Evolutionary conservation across 2,888 invertebrate species (phyloP), one percentile per base, ranked within the genome.

Genomic region (Sarcophaga variegata): DNA sequence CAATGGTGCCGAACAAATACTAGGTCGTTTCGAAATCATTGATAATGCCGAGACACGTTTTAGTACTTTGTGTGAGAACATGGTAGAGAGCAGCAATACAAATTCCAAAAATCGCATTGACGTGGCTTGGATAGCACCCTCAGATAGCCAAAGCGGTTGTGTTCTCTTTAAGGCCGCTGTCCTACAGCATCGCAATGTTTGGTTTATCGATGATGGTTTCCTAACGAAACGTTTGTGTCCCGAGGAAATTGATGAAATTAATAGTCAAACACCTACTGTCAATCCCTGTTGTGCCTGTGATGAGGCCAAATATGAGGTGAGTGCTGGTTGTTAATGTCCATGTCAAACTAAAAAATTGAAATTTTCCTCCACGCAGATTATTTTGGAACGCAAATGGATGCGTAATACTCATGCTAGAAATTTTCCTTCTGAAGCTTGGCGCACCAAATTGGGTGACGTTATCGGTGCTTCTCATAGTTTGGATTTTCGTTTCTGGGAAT

Each of bases 261-360:
- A 96, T 81, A 94, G 95, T 37, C 95, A 95, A 89, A 96, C 96
- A 2, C 95, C 95, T 14, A 94, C 96, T 0, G 93, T 96, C 0
- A 95, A 96, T 87, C 96, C 95, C 2, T 99, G 99, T 92, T 98
- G 98, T 92, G 98, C 99, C 17, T 99, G 99, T 90, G 98, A 99
- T 90, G 98, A 99, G 92, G 99, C 99, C 17, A 99, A 99, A 94
- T 99, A 99, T 93, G 98, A 98, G 94, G 97, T 97, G 90, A 27
- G 77, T 77, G 11, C 0, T 20, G 17, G 37, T 49, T 1, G 49
- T 14, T 14, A 14, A 11, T 25, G 25, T 25, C 25, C 25, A 25
- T 25, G 11, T 37, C 8, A 49, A 14, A 11, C 17, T 54, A 0
- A 49, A 49, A 14, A 11, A 17, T 54, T 54, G 0, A 14, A 10